Evolutionary conservation across 2,888 invertebrate genomes (phyloP), one percentile per base, ranked within the genome.

Genomic region (Xestia ashworthii): DNA sequence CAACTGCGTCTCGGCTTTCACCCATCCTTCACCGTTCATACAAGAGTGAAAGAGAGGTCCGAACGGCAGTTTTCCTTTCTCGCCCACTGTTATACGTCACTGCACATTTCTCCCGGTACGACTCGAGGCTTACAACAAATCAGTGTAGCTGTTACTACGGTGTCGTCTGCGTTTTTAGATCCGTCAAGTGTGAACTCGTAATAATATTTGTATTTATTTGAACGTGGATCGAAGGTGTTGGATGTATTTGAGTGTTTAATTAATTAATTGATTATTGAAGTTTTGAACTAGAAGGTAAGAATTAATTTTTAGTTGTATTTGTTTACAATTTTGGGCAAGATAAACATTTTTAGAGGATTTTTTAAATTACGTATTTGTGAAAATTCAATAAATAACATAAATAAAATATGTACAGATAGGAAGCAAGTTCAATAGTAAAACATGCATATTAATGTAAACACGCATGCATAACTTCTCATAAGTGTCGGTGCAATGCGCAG

Each of bases 61-160:
- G 84, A 88, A 75, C 80, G 88, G 80, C 91, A 92, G 95, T 95
- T 95, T 96, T 95, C 95, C 95, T 96, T 96, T 96, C 96, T 95
- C 94, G 91, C 74, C 86, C 85, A 83, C 81, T 87, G 91, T 90
- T 90, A 88, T 93, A 94, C 95, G 95, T 95, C 95, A 93, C 91
- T 91, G 92, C 92, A 94, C 95, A 95, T 96, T 96, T 96, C 96
- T 95, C 94, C 90, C 93, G 92, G 92, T 89, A 91, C 91, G 90
- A 91, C 90, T 90, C 85, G 90, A 87, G 89, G 93, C 91, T 84
- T 87, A 83, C 89, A 86, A 88, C 94, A 93, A 94, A 94, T 93
- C 96, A 95, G 96, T 95, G 93, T 93, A 89, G 93, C 89, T 92
- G 92, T 91, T 93, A 94, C 93, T 90, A 92, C 92, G 92, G 93